Percentiles rank a stretch among this genome's conserved stretches.
Evolutionary conservation across 2,113 vertebrate genomes (phyloP).

Genomic region (Oceanodroma tethys): DNA sequence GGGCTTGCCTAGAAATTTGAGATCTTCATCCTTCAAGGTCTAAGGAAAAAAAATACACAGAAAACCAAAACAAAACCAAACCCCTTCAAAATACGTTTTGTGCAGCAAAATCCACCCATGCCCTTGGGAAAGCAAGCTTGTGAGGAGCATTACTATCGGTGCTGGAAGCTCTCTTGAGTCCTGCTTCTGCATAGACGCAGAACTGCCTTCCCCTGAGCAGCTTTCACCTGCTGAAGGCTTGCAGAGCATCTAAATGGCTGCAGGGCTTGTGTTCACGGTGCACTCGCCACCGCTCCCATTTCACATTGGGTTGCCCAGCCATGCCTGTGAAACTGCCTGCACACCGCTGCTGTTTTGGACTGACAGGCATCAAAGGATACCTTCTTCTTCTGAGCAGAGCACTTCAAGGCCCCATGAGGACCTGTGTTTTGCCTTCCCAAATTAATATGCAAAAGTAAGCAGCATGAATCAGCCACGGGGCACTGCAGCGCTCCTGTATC

Average conservation of each 20-base stretch:
- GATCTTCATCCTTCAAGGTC: background rate
- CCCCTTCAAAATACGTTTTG: background rate
- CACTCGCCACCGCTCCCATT: accelerated
- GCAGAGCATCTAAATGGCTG: background rate
- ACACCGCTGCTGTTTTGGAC: background rate
- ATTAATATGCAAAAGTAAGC: constrained; percentile 40
- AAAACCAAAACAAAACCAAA: background rate
- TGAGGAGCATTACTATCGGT: background rate
- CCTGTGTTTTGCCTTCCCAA: background rate
- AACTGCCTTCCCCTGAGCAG: background rate
- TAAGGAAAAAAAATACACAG: background rate
- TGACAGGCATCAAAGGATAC: background rate
- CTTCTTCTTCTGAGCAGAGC: background rate
- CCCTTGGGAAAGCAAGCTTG: background rate
- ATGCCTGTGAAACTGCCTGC: background rate
- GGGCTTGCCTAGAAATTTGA: background rate
- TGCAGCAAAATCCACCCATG: background rate
- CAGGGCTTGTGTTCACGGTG: background rate
- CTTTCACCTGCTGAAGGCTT: background rate
- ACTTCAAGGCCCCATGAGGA: background rate
- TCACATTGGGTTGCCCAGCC: accelerated
- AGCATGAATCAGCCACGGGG: background rate
- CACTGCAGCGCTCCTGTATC: background rate
- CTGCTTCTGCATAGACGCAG: background rate
- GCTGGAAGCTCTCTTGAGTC: background rate